Evolutionary conservation across 2,797 vertebrate species (phyloP).

Genomic region (Notamacropus eugenii): DNA sequence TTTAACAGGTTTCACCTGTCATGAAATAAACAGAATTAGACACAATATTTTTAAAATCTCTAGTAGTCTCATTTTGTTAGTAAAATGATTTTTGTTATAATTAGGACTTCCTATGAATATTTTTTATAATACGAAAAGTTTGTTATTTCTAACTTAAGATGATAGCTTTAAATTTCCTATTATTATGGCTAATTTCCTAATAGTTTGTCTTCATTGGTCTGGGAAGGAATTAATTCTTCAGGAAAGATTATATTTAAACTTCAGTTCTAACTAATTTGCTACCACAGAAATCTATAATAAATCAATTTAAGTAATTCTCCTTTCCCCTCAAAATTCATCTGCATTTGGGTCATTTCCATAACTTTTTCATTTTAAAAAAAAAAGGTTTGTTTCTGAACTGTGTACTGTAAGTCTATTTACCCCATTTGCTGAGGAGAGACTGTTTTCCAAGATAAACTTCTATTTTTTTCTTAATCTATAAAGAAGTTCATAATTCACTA

Average conservation of each 20-base stretch:
- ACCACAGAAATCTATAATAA: neutral
- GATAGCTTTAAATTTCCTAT: conserved; percentile 26
- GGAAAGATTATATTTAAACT: neutral
- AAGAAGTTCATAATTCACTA: neutral
- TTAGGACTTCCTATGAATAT: conserved; percentile 36
- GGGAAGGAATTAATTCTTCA: neutral
- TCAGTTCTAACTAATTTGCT: neutral
- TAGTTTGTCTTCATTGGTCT: neutral
- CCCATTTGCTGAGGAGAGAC: neutral
- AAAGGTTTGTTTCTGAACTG: neutral
- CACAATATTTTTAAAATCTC: conserved; percentile 17
- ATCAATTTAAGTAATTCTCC: neutral
- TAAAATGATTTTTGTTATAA: conserved; percentile 29
- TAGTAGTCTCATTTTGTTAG: neutral
- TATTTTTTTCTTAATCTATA: neutral
- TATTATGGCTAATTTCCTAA: conserved; percentile 38
- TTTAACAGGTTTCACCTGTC: conserved; percentile 60
- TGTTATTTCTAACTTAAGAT: conserved; percentile 15
- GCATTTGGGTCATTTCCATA: neutral
- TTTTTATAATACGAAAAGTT: neutral
- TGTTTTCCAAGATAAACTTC: neutral
- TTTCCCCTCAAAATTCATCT: neutral
- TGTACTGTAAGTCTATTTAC: neutral
- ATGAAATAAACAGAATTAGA: conserved; percentile 61
- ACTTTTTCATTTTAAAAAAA: neutral